Percentiles rank a stretch among this genome's conserved stretches.
These are phyloP conservation scores for Apamea monoglypha DNA, from an alignment of 2,888 invertebrate genomes.

Conservation along the genomic window DNA sequence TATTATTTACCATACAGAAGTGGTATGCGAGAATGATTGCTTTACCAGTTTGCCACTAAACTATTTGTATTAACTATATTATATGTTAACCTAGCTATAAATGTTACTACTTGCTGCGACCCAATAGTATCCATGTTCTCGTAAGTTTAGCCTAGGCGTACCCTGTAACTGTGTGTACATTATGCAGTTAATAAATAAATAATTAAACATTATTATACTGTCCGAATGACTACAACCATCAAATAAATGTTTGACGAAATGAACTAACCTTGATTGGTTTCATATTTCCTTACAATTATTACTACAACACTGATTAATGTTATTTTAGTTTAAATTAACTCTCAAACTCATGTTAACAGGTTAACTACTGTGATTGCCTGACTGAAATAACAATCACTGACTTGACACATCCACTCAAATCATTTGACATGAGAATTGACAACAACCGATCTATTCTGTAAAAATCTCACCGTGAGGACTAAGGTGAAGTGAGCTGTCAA, in stretches of 20 bases:
- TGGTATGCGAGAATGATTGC: background rate
- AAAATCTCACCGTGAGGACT: too few species aligned
- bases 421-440: too few species aligned
- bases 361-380: too few species aligned
- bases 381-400: too few species aligned
- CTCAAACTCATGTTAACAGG: background rate
- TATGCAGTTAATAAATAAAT: background rate
- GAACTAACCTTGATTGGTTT: background rate
- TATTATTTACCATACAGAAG: background rate
- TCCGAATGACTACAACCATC: background rate
- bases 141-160: background rate
- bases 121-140: background rate
- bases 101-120: too few species aligned
- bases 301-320: background rate
- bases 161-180: background rate
- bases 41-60: background rate
- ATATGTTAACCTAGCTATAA: too few species aligned
- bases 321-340: background rate
- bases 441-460: background rate
- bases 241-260: background rate
- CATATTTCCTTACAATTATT: background rate
- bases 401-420: too few species aligned
- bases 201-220: background rate
- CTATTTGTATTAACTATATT: too few species aligned
- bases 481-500: too few species aligned